Conservation (phyloP, 2,888 invertebrate species). For the Torymus texanus region DNA sequence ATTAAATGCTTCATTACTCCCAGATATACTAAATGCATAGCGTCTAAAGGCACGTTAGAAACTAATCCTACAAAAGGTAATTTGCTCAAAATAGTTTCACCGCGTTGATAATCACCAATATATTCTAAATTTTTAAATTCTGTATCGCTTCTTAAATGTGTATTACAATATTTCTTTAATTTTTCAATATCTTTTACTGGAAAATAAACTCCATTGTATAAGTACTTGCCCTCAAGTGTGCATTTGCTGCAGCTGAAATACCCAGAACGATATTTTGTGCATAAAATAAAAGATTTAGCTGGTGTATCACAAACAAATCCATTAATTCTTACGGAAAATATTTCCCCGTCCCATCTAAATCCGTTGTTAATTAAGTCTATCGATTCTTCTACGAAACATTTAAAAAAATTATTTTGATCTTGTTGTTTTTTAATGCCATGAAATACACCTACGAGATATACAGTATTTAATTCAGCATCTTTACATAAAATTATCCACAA, state of each 20-base stretch:
- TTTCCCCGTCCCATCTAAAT: neutral
- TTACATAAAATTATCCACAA: neutral
- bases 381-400: neutral
- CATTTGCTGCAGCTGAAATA: slow-evolving; percentile 17
- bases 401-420: neutral
- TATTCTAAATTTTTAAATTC: slow-evolving; percentile 13
- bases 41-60: no score
- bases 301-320: neutral
- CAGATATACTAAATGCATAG: no score
- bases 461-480: neutral
- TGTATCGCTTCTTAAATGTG: slow-evolving; percentile 2
- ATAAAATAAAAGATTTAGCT: slow-evolving; percentile 6
- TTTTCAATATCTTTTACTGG: neutral
- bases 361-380: neutral
- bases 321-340: neutral
- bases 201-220: slow-evolving; percentile 1
- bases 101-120: neutral
- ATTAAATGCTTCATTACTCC: no score
- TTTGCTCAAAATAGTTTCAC: no score
- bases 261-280: slow-evolving; percentile 1
- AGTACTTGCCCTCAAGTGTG: slow-evolving; percentile 36
- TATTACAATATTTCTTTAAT: slow-evolving; percentile 6
- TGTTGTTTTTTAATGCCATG: neutral
- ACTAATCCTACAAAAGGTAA: no score
- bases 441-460: neutral